Percentiles rank a stretch among this genome's conserved stretches.
These are phyloP conservation scores for Sialis lutaria DNA, from an alignment of 2,888 invertebrate species.

Conservation along the genomic window DNA sequence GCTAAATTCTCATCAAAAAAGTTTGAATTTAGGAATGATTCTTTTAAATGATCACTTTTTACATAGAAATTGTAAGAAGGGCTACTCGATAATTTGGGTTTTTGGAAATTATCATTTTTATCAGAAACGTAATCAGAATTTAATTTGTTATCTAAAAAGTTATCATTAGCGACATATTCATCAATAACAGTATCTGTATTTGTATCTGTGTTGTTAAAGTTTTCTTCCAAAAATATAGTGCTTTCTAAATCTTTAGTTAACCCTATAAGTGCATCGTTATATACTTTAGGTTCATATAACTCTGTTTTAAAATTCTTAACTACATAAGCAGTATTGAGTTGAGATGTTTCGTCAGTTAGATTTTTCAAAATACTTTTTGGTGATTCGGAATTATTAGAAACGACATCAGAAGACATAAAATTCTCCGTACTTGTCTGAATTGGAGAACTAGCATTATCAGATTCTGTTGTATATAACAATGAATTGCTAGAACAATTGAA, in stretches of 20 bases:
- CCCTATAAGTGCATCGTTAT: constrained; percentile 2
- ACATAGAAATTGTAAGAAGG: neutral
- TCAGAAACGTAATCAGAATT: neutral
- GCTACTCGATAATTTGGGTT: too few species aligned
- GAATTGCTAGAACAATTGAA: constrained; percentile 27
- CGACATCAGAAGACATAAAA: constrained; percentile 24
- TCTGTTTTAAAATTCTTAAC: constrained; percentile 6
- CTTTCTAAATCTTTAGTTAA: constrained; percentile 3
- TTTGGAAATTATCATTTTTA: neutral
- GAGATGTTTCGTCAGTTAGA: neutral
- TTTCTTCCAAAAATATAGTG: neutral
- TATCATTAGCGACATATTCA: neutral
- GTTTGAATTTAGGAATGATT: neutral
- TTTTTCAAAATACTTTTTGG: constrained; percentile 19
- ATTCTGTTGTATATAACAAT: constrained; percentile 16
- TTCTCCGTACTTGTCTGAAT: constrained; percentile 30
- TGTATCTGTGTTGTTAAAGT: neutral
- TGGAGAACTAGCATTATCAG: constrained; percentile 27
- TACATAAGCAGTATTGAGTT: constrained; percentile 1
- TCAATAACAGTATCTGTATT: neutral
- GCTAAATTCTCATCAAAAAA: neutral
- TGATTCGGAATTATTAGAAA: constrained; percentile 27
- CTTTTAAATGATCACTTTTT: neutral
- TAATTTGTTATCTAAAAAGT: neutral
- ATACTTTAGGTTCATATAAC: constrained; percentile 5